Percentiles rank a stretch among this genome's conserved stretches.
phyloP scores from a whole-genome alignment of 2,113 vertebrate species.

The Macquaria ambigua region DNA sequence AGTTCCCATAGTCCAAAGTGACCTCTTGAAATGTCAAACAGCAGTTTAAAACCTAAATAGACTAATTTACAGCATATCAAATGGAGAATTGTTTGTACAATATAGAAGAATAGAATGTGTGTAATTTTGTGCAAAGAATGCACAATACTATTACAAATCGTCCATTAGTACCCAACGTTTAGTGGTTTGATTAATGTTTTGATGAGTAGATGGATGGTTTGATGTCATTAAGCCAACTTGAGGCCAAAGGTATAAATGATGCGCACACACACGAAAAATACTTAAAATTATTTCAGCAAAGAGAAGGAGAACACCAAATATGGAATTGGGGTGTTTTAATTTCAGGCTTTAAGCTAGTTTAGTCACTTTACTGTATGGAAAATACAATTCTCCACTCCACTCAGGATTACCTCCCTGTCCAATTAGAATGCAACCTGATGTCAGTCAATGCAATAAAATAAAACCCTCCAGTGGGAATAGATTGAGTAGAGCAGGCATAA shows the following conservation, averaged over 20 bases:
- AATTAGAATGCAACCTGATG: neutral
- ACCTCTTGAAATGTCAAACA: neutral
- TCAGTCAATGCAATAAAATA: neutral
- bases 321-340: neutral
- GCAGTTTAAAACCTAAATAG: neutral
- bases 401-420: neutral
- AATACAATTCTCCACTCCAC: neutral
- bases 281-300: neutral
- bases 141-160: neutral
- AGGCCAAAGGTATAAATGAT: neutral
- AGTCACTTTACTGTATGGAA: neutral
- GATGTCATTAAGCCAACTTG: neutral
- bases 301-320: neutral
- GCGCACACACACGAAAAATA: no score
- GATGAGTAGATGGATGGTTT: neutral
- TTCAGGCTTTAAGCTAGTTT: neutral
- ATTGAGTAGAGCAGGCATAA: neutral
- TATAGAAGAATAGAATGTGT: neutral
- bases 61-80: neutral
- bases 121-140: neutral
- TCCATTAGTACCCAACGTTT: neutral
- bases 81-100: neutral
- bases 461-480: neutral
- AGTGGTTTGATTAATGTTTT: neutral
- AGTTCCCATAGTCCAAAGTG: neutral